Conservation (phyloP, 2,113 vertebrate genomes). For the Meriones unguiculatus region DNA sequence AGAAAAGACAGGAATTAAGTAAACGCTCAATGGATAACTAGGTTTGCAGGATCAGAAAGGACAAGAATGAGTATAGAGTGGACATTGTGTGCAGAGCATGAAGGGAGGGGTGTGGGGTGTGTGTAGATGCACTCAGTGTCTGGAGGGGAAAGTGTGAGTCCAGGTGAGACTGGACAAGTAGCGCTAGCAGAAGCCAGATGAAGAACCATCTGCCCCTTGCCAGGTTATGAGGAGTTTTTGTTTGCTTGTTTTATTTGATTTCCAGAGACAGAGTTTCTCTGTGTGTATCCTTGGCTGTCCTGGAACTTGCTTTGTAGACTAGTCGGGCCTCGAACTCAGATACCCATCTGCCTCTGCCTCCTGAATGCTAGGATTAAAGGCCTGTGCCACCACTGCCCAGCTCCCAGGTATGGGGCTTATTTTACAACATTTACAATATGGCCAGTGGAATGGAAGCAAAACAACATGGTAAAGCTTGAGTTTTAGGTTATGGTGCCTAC, state of each 20-base stretch:
- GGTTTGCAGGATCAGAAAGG: not conserved
- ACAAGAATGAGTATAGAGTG: not conserved
- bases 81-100: not conserved
- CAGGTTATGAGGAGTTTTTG: not conserved
- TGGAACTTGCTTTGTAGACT: not conserved
- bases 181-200: not conserved
- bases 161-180: not conserved
- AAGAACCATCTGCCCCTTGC: not conserved
- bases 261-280: not conserved
- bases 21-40: not conserved
- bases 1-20: not conserved
- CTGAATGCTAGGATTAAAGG: not conserved
- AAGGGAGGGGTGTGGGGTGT: not conserved
- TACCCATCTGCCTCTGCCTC: not conserved
- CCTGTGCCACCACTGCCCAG: not conserved
- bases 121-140: not conserved
- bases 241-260: not conserved
- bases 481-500: not conserved
- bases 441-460: not conserved
- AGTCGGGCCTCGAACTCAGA: not conserved
- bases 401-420: not conserved
- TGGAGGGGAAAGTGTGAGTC: not conserved
- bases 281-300: not conserved
- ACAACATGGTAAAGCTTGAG: not conserved
- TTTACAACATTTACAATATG: not conserved